These are phyloP conservation scores for Dreissena rostriformis DNA, from an alignment of 1,140 invertebrate species.

Conservation along the genomic window DNA sequence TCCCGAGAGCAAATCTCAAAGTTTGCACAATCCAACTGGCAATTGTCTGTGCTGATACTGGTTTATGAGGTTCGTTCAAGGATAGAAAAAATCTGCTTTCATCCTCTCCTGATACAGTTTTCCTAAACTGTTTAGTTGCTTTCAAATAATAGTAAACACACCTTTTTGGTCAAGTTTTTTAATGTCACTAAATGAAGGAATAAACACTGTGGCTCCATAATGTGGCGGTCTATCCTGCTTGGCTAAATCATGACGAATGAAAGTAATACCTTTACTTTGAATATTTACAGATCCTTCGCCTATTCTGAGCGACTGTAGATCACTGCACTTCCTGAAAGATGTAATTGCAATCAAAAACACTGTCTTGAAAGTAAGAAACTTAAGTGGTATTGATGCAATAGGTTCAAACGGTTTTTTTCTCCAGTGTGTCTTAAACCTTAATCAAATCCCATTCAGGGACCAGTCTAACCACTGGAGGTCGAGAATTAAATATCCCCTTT, in stretches of 20 bases:
- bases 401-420: slow-evolving; percentile 55
- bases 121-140: background rate
- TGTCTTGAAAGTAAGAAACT: slow-evolving; percentile 41
- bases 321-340: too few species aligned
- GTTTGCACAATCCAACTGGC: too few species aligned
- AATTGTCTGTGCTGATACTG: slow-evolving; percentile 32
- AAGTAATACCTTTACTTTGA: slow-evolving; percentile 19
- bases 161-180: slow-evolving; percentile 29
- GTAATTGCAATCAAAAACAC: too few species aligned
- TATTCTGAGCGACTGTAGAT: too few species aligned
- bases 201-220: slow-evolving; percentile 1
- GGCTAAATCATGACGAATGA: slow-evolving; percentile 14
- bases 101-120: background rate
- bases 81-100: slow-evolving; percentile 5
- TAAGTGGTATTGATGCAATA: slow-evolving; percentile 21
- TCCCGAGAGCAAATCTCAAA: too few species aligned
- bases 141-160: slow-evolving; percentile 16
- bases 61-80: slow-evolving; percentile 20
- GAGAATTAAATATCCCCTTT: slow-evolving; percentile 47
- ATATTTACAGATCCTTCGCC: background rate
- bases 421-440: slow-evolving; percentile 18
- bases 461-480: slow-evolving; percentile 15
- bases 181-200: too few species aligned
- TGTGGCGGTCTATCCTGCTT: slow-evolving; percentile 23
- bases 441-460: slow-evolving; percentile 61